Base-by-base conservation (phyloP, 2,113 vertebrate species). In the Athene cunicularia region DNA sequence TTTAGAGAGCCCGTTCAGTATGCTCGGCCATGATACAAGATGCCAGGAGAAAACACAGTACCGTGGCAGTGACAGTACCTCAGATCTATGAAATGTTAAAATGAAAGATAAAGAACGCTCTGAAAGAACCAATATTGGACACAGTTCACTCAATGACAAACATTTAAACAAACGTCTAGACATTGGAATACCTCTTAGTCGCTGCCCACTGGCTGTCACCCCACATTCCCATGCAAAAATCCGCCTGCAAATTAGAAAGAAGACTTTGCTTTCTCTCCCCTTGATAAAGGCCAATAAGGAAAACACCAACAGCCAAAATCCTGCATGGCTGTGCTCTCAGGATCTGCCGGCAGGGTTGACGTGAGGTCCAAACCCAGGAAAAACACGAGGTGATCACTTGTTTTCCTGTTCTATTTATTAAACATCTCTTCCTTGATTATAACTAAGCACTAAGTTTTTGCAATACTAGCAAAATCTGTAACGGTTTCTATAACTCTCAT, bases 381-480 rank as follows among this genome's bases (percentile, higher is more conserved):
- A 93, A 82, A 76, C 80, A 92, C 0, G 52, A 94, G 63, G 81
- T 92, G 91, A 94, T 91, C 86, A 2, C 88, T 96, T 95, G 91
- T 96, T 97, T 94, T 88, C 71, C 84, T 85, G 8, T 68, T 92
- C 59, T 95, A 79, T 96, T 97, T 93, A 95, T 97, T 97, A 98
- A 97, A 96, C 94, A 95, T 79, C 22, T 91, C 87, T 90, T 94
- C 80, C 94, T 94, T 96, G 93, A 97, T 97, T 97, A 97, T 96
- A 97, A 97, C 96, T 88, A 94, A 97, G 91, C 91, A 83, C 91
- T 88, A 95, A 90, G 93, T 96, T 97, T 97, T 94, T 97, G 96
- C 94, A 97, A 97, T 90, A 96, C 93, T 94, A 95, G 95, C 97
- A 97, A 96, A 97, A 97, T 96, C 96, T 86, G 91, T 93, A 96